Evolutionary conservation across 2,113 vertebrate genomes (phyloP).

Genomic region (Chrysemys picta): DNA sequence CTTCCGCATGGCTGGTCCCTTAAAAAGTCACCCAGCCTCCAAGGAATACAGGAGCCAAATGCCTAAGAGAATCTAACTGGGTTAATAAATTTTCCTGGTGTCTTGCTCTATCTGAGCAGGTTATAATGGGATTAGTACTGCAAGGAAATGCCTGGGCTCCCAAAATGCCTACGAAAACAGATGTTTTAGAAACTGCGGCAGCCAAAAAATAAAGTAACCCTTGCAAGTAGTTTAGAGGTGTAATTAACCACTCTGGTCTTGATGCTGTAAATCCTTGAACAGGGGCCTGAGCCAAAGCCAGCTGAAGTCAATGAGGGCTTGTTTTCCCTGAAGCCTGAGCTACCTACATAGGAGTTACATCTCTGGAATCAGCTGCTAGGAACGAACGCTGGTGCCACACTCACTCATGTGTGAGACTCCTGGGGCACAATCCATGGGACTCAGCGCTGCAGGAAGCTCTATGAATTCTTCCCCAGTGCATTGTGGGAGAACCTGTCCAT

Average conservation of each 20-base stretch:
- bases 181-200: background rate
- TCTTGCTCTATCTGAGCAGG: fast-evolving
- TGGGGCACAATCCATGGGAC: background rate
- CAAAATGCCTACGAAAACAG: slow-evolving; percentile 3
- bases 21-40: background rate
- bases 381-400: background rate
- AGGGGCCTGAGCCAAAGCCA: background rate
- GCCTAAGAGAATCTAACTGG: fast-evolving
- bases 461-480: background rate
- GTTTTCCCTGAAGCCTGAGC: background rate
- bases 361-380: background rate
- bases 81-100: background rate
- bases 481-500: background rate
- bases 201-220: background rate
- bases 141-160: background rate
- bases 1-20: background rate
- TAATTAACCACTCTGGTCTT: slow-evolving; percentile 10
- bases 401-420: background rate
- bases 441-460: background rate
- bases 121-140: background rate
- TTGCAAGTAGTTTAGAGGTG: slow-evolving; percentile 49
- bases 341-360: background rate
- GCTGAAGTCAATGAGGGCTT: background rate
- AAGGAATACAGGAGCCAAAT: background rate
- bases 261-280: background rate